A percentile compares a stretch with the other conserved stretches of the same genome.
Evolutionary conservation across 2,888 invertebrate genomes (phyloP).

Genomic region (Automeris io): DNA sequence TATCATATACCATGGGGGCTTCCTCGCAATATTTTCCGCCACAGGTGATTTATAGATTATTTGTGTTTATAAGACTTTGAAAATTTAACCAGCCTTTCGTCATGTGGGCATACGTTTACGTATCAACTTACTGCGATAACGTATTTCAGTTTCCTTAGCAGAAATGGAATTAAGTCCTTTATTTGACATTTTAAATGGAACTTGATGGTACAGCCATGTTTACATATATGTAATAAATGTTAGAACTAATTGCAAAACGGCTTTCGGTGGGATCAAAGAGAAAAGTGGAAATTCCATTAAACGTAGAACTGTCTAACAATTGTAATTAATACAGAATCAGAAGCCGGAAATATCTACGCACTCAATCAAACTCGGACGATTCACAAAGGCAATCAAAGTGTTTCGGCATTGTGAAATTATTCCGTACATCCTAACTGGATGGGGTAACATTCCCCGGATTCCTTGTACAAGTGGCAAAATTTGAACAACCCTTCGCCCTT

Average conservation of each 20-base stretch:
- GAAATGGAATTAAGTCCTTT: not conserved
- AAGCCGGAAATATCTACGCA: conserved; percentile 67
- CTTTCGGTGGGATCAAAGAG: conserved; percentile 44
- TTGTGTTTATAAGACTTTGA: too few species aligned
- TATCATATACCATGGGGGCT: too few species aligned
- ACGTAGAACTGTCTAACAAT: conserved; percentile 29
- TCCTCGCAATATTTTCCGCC: too few species aligned
- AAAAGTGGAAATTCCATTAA: conserved; percentile 26
- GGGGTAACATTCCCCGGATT: conserved; percentile 47
- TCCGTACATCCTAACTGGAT: conserved; percentile 43
- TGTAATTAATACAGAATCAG: conserved; percentile 67
- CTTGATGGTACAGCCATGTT: not conserved
- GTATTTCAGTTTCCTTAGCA: too few species aligned
- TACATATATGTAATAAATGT: conserved; percentile 5
- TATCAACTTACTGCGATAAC: too few species aligned
- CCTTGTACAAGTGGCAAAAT: conserved; percentile 60
- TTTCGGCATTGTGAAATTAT: conserved; percentile 60
- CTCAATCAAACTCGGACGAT: conserved; percentile 65
- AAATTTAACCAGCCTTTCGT: too few species aligned
- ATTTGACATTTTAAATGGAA: not conserved
- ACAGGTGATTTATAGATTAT: too few species aligned
- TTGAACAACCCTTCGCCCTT: conserved; percentile 52
- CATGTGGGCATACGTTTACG: too few species aligned
- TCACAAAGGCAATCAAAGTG: conserved; percentile 71
- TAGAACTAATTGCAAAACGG: conserved; percentile 14